phyloP scores from a whole-genome alignment of 2,113 vertebrate species.

The Centropus unirufus region DNA sequence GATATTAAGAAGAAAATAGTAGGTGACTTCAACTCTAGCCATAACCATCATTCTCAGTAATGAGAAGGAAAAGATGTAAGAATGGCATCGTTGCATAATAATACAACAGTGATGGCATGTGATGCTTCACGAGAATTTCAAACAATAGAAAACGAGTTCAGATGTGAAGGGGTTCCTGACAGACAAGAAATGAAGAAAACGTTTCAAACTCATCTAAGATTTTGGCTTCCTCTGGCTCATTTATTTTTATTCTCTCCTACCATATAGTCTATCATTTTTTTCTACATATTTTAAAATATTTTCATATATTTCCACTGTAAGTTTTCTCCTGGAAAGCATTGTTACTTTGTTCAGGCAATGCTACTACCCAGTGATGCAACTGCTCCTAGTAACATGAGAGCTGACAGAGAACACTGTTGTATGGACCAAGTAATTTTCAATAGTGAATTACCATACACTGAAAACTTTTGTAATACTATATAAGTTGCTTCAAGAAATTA shows the following conservation, averaged over 20 bases:
- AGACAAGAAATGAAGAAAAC: background rate
- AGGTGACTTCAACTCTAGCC: background rate
- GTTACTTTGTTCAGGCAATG: background rate
- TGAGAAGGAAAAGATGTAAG: background rate
- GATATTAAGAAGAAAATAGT: background rate
- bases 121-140: background rate
- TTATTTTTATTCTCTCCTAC: background rate
- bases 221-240: background rate
- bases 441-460: background rate
- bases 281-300: no score
- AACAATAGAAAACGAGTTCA: background rate
- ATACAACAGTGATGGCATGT: background rate
- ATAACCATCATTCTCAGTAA: background rate
- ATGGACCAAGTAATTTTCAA: background rate
- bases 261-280: background rate
- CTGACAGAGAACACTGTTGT: constrained; percentile 1
- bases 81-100: background rate
- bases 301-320: background rate
- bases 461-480: constrained; percentile 44
- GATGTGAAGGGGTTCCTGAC: background rate
- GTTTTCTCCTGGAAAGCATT: background rate
- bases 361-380: background rate
- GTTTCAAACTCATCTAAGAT: background rate
- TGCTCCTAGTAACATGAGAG: background rate
- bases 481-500: constrained; percentile 67